Evolutionary conservation across 2,888 invertebrate species (phyloP).

Genomic region (Leptopterna dolabrata): DNA sequence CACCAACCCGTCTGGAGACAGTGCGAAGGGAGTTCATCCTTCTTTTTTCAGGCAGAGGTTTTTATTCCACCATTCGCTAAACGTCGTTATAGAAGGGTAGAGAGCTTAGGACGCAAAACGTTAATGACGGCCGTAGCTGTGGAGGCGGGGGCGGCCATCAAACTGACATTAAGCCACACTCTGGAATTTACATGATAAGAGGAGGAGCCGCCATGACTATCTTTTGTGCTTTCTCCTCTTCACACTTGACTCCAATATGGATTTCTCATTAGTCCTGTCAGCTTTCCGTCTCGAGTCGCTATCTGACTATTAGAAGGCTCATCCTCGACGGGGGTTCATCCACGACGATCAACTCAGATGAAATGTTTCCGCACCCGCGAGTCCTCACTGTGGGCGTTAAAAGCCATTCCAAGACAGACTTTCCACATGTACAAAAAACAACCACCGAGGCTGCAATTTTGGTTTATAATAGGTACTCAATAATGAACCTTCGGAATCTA

Average conservation of each 20-base stretch:
- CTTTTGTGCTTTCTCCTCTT: slow-evolving; percentile 34
- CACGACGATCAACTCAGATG: not conserved
- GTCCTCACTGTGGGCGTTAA: not conserved
- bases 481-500: no score
- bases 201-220: not conserved
- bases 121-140: slow-evolving; percentile 12
- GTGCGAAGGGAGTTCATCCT: no score
- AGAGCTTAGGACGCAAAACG: not conserved
- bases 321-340: not conserved
- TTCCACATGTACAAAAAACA: no score
- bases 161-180: slow-evolving; percentile 56
- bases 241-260: slow-evolving; percentile 49
- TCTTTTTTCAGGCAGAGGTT: no score
- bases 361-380: not conserved
- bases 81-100: no score
- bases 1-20: no score
- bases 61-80: no score
- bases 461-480: no score
- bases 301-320: not conserved
- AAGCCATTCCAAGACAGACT: no score
- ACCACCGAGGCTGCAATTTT: no score
- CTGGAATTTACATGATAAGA: slow-evolving; percentile 57
- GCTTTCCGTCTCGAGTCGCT: not conserved
- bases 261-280: slow-evolving; percentile 51
- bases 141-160: slow-evolving; percentile 37